phyloP scores from a whole-genome alignment of 2,113 vertebrate species.

The Spizaetus ornatus region DNA sequence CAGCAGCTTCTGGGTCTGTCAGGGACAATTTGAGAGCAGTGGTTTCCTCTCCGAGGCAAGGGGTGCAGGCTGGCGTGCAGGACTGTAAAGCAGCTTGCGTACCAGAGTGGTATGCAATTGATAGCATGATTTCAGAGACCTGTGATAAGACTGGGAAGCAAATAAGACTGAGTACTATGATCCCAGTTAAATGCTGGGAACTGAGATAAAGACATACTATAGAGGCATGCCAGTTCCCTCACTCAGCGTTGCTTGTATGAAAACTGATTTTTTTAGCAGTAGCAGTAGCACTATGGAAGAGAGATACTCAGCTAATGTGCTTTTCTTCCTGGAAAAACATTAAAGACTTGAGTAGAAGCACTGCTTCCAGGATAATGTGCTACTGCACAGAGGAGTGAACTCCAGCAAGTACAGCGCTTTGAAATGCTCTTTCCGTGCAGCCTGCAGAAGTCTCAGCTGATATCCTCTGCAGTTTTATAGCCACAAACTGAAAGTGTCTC shows the following conservation, averaged over 20 bases:
- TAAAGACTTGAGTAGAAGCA: background rate
- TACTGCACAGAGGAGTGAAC: background rate
- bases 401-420: background rate
- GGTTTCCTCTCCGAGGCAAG: background rate
- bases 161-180: background rate
- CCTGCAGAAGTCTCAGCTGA: background rate
- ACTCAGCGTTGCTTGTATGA: background rate
- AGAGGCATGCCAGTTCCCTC: background rate
- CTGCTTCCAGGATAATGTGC: background rate
- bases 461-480: background rate
- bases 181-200: background rate
- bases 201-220: background rate
- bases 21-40: background rate
- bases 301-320: background rate
- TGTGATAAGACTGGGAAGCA: background rate
- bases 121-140: background rate
- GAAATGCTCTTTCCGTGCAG: background rate
- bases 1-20: background rate
- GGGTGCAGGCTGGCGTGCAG: background rate
- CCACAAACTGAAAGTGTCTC: background rate
- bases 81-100: background rate
- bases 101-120: background rate
- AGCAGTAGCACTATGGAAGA: background rate
- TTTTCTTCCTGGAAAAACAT: conserved; percentile 7
- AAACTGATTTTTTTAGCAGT: background rate